Evolutionary conservation across 2,797 vertebrate species (phyloP).

Genomic region (Loriculus beryllinus): DNA sequence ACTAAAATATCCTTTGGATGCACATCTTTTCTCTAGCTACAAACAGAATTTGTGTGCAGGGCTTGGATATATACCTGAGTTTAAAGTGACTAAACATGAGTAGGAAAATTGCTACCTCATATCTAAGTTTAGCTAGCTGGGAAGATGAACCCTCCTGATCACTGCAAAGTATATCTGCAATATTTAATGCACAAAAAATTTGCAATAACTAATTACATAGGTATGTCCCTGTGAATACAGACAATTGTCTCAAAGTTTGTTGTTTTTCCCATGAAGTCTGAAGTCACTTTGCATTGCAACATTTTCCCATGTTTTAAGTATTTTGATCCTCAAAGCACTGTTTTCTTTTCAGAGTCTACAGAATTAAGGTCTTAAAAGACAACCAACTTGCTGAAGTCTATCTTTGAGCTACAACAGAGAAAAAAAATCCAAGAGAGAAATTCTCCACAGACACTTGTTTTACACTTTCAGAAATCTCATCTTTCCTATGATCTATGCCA

Average conservation of each 20-base stretch:
- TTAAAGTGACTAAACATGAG: background rate
- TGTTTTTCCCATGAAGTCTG: background rate
- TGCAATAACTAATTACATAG: background rate
- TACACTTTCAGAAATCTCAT: background rate
- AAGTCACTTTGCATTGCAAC: background rate
- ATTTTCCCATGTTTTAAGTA: background rate
- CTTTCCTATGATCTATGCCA: background rate
- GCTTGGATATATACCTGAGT: background rate
- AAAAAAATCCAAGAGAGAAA: background rate
- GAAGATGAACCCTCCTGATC: background rate
- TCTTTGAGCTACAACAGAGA: background rate
- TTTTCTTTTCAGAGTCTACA: background rate
- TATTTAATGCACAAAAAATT: background rate
- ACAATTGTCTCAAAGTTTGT: background rate
- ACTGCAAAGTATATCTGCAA: background rate
- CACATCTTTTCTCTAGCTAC: background rate
- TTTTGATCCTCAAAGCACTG: background rate
- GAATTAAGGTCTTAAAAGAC: background rate
- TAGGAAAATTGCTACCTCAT: background rate
- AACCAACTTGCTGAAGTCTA: background rate
- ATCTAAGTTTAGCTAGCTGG: background rate
- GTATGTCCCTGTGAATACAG: background rate
- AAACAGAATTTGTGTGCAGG: background rate
- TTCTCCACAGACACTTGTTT: background rate
- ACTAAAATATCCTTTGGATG: background rate